phyloP scores from a whole-genome alignment of 2,888 invertebrate species.

The Hypselothyrea guttata region DNA sequence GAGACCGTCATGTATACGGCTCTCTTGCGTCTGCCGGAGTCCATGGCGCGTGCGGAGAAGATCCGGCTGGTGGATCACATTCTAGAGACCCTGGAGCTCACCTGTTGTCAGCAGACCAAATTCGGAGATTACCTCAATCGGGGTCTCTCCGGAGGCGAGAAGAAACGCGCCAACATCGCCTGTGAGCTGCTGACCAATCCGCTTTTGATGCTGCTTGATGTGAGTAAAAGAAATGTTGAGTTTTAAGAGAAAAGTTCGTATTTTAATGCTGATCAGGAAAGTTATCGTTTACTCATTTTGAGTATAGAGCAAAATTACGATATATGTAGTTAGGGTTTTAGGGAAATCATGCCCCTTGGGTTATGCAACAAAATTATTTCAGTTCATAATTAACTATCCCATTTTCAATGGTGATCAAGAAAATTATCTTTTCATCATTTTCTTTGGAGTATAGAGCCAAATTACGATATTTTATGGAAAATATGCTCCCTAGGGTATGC shows the following conservation, averaged over 20 bases:
- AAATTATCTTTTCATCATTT: too few relatives aligned
- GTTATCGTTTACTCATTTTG: too few relatives aligned
- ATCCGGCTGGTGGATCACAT: conserved; percentile 90
- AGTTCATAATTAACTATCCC: too few relatives aligned
- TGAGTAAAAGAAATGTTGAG: conserved; percentile 83
- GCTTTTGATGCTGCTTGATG: conserved; percentile 89
- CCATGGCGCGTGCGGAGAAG: conserved; percentile 87
- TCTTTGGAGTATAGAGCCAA: too few relatives aligned
- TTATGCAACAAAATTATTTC: too few relatives aligned
- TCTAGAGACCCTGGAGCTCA: conserved; percentile 88
- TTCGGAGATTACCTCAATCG: conserved; percentile 89
- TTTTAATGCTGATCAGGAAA: too few relatives aligned
- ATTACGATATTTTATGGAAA: too few relatives aligned
- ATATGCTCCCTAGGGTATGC: too few relatives aligned
- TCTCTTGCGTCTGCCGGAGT: conserved; percentile 86
- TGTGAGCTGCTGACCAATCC: conserved; percentile 92
- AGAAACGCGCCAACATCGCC: conserved; percentile 91
- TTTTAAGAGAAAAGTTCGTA: neutral
- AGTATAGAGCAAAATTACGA: too few relatives aligned
- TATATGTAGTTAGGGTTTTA: too few relatives aligned
- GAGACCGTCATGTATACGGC: conserved; percentile 88
- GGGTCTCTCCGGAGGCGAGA: conserved; percentile 91
- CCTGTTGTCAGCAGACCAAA: conserved; percentile 89
- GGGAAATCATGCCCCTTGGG: too few relatives aligned
- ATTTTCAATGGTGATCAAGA: too few relatives aligned